Evolutionary conservation across 1,140 invertebrate genomes (phyloP).

Genomic region (Camponotus vicinus): DNA sequence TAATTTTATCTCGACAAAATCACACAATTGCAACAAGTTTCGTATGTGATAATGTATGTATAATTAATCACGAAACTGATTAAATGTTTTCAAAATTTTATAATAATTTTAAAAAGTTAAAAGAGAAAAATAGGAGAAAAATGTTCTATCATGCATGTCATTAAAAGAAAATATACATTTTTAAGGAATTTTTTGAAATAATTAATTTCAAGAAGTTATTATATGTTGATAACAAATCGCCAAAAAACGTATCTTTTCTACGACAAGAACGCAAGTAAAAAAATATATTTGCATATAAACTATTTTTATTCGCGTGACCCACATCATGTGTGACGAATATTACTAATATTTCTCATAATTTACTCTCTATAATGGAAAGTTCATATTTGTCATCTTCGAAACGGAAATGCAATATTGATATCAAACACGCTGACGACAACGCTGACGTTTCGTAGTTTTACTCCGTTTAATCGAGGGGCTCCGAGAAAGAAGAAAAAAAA

Average conservation of each 20-base stretch:
- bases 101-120: too few species aligned
- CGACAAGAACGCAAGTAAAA: too few species aligned
- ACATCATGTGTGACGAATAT: too few species aligned
- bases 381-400: background rate
- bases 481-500: conserved; percentile 47
- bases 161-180: too few species aligned
- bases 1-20: background rate
- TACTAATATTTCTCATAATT: background rate
- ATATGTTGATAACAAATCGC: too few species aligned
- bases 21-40: background rate
- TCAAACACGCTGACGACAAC: conserved; percentile 17
- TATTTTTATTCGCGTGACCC: background rate
- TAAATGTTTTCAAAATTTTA: too few species aligned
- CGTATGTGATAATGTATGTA: background rate
- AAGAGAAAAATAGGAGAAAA: too few species aligned
- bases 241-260: too few species aligned
- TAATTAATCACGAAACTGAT: too few species aligned
- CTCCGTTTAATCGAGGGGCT: conserved; percentile 58
- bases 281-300: background rate
- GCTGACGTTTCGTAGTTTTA: conserved; percentile 13
- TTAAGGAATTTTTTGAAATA: too few species aligned
- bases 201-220: too few species aligned
- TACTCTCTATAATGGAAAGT: background rate
- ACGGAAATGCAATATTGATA: conserved; percentile 15
- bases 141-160: too few species aligned